Percentiles rank a stretch among this genome's conserved stretches.
These are phyloP conservation scores for Abscondita cerata DNA, from an alignment of 2,888 invertebrate species.

Conservation along the genomic window DNA sequence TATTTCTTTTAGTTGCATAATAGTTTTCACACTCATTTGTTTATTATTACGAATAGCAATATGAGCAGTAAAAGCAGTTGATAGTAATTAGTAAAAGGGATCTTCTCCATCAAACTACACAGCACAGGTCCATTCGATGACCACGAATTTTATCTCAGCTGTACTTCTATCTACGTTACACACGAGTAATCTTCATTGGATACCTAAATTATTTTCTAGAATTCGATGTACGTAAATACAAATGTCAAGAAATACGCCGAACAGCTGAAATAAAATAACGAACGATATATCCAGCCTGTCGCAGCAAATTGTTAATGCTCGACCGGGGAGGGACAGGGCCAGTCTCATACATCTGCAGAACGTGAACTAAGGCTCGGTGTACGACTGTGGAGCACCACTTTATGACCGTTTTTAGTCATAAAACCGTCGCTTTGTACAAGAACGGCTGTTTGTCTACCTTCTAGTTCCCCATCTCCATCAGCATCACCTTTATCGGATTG, in stretches of 20 bases:
- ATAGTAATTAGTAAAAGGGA: constrained; percentile 51
- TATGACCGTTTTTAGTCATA: constrained; percentile 86
- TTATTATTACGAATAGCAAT: constrained; percentile 44
- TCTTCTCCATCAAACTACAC: constrained; percentile 60
- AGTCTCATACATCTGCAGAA: constrained; percentile 86
- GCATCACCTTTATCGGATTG: constrained; percentile 59
- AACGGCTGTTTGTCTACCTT: constrained; percentile 78
- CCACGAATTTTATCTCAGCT: constrained; percentile 52
- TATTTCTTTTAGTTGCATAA: constrained; percentile 36
- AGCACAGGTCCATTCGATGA: constrained; percentile 47
- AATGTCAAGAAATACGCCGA: constrained; percentile 35
- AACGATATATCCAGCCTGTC: constrained; percentile 46
- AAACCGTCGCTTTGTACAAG: constrained; percentile 84
- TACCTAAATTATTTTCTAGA: constrained; percentile 31
- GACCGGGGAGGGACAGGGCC: constrained; percentile 72
- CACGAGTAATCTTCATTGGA: constrained; percentile 15
- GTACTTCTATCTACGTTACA: constrained; percentile 38
- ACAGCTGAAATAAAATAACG: constrained; percentile 48
- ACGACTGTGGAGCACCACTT: constrained; percentile 88
- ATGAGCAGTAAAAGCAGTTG: constrained; percentile 55
- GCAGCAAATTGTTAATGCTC: constrained; percentile 48
- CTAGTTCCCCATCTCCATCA: constrained; percentile 48
- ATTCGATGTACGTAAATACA: constrained; percentile 44
- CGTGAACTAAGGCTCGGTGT: constrained; percentile 85
- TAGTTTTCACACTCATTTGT: constrained; percentile 21